phyloP scores from a whole-genome alignment of 1,140 invertebrate genomes.

The Wasmannia auropunctata region DNA sequence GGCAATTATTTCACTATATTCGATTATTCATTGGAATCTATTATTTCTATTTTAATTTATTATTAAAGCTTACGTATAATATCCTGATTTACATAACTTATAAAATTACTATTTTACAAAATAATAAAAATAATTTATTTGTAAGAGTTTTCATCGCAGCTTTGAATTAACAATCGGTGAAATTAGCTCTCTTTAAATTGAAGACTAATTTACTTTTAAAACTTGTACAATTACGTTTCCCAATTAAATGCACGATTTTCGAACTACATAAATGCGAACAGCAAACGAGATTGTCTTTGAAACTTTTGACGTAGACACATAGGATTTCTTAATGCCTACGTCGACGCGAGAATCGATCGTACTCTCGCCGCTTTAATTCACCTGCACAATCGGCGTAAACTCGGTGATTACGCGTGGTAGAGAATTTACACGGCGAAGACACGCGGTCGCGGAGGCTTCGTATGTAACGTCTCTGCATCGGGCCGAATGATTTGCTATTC shows the following conservation, averaged over 20 bases:
- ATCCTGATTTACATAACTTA: not conserved
- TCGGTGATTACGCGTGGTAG: constrained; percentile 16
- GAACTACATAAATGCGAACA: not conserved
- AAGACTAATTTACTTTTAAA: not conserved
- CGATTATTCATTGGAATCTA: too few species aligned
- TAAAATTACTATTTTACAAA: not conserved
- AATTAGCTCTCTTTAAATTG: not conserved
- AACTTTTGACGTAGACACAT: not conserved
- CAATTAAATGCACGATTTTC: not conserved
- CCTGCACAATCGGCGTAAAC: not conserved
- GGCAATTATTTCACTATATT: too few species aligned
- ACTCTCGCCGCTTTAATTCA: not conserved
- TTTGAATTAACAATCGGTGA: not conserved
- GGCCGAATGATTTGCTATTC: constrained; percentile 46
- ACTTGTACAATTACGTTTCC: too few species aligned
- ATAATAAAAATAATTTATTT: not conserved
- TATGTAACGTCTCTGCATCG: constrained; percentile 33
- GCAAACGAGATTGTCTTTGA: not conserved
- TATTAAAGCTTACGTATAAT: not conserved
- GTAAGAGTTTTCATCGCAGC: not conserved
- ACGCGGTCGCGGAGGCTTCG: not conserved
- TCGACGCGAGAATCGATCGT: not conserved
- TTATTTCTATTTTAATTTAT: too few species aligned
- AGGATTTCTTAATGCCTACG: not conserved
- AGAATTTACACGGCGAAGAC: constrained; percentile 30